Evolutionary conservation across 2,888 invertebrate genomes (phyloP), one percentile per base, ranked within the genome.

Genomic region (Andrena bicolor): DNA sequence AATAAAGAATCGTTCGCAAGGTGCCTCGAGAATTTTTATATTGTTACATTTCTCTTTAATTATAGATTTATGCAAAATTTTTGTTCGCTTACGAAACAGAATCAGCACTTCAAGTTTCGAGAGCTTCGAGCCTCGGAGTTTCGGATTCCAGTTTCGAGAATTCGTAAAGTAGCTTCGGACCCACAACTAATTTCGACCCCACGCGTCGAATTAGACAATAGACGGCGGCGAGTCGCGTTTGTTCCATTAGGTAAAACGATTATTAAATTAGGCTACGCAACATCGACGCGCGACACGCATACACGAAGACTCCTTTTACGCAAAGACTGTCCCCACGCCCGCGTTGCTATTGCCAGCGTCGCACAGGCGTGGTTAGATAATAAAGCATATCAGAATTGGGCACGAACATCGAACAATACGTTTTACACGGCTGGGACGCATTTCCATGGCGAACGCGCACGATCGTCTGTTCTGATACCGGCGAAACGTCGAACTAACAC

Each of bases 281-380:
- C 35, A 75, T 70, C 76, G 71, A 82, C 60, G 32, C 51, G 66
- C 76, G 66, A 53, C 53, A 69, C 60, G 63, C 76, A 65, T 78
- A 79, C 20, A 53, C 82, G 74, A 82, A 79, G 79, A 73, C 78
- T 82, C 74, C 66, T 82, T 63, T 79, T 71, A 82, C 81, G 72
- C 72, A 82, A 82, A 82, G 82, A 82, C 82, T 82, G 82, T 76
- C 76, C 53, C 73, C 61, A 80, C 72, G 64, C 68, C 61, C 69
- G 65, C 32, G 63, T 41, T 56, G 32, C 63, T 74, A 69, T 73
- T 68, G 41, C 32, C 23, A 64, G 49, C 58, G 80, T 51, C 23
- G 26, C 80, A 66, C 65, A 48, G 53, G 32, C 75, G 58, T 32
- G 16, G 26, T 56, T 80, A 80, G 56, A 63, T 79, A 68, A 80